These are phyloP conservation scores for Hoplodrina ambigua DNA, from an alignment of 2,888 invertebrate genomes.

Conservation along the genomic window DNA sequence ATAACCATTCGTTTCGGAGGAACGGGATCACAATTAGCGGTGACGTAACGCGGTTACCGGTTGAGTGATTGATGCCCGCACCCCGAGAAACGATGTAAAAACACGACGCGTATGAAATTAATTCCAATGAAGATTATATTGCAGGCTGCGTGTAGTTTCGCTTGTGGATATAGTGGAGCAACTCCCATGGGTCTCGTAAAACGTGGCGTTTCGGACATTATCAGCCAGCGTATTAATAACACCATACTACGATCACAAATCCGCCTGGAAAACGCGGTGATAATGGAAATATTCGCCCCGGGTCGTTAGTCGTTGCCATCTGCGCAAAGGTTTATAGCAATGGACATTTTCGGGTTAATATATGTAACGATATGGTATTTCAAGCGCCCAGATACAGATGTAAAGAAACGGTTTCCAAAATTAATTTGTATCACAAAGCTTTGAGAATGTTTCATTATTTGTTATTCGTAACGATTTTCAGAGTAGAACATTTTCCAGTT, in stretches of 20 bases:
- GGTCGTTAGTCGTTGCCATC: conserved; percentile 47
- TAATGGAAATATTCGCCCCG: conserved; percentile 50
- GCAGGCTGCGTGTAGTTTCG: conserved; percentile 14
- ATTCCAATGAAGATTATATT: conserved; percentile 39
- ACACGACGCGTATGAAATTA: conserved; percentile 56
- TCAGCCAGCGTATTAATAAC: conserved; percentile 49
- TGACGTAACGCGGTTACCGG: conserved; percentile 80
- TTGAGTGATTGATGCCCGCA: conserved; percentile 71
- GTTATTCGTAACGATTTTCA: conserved; percentile 11
- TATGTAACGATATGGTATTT: conserved; percentile 38
- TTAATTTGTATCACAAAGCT: conserved; percentile 20
- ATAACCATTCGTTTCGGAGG: conserved; percentile 69
- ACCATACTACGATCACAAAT: conserved; percentile 40
- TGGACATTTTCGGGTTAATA: conserved; percentile 43
- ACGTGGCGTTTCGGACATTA: conserved; percentile 28
- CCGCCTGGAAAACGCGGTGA: conserved; percentile 38
- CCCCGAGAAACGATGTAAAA: conserved; percentile 54
- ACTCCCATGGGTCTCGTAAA: conserved; percentile 44
- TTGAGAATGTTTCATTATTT: conserved; percentile 7
- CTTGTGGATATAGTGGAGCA: background rate
- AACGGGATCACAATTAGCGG: conserved; percentile 85
- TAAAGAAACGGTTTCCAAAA: conserved; percentile 6
- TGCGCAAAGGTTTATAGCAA: conserved; percentile 43
- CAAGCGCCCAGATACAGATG: conserved; percentile 11
- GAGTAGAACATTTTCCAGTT: conserved; percentile 2